Evolutionary conservation across 2,113 vertebrate genomes (phyloP).

Genomic region (Lethenteron reissneri): DNA sequence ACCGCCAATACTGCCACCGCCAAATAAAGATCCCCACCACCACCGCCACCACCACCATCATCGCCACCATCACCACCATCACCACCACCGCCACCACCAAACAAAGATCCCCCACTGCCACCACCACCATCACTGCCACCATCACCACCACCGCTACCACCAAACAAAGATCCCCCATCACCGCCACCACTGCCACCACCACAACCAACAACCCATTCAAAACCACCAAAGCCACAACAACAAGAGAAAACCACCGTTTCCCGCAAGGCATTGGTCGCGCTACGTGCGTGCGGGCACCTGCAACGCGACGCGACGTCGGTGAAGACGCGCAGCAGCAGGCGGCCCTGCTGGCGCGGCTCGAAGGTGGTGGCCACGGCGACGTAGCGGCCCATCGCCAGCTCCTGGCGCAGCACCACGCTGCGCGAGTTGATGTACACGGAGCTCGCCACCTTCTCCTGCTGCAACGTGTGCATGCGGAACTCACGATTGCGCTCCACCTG

Average conservation of each 20-base stretch:
- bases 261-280: neutral
- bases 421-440: constrained; percentile 78
- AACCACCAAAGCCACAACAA: neutral
- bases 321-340: constrained; percentile 66
- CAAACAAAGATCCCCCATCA: too few relatives aligned
- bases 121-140: too few relatives aligned
- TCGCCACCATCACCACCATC: too few relatives aligned
- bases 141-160: too few relatives aligned
- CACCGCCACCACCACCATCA: too few relatives aligned
- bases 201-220: too few relatives aligned
- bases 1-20: too few relatives aligned
- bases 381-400: constrained; percentile 56
- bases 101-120: too few relatives aligned
- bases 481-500: constrained; percentile 73
- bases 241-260: neutral
- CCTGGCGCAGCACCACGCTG: constrained; percentile 45
- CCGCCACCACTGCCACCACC: too few relatives aligned
- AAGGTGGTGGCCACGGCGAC: constrained; percentile 79
- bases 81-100: too few relatives aligned
- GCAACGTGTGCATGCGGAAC: constrained; percentile 57
- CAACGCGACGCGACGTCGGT: constrained; percentile 52
- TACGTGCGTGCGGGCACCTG: constrained; percentile 26
- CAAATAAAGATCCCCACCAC: too few relatives aligned
- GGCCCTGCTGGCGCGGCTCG: constrained; percentile 34
- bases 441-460: constrained; percentile 44